A percentile compares a stretch with the other conserved stretches of the same genome.
phyloP scores from a whole-genome alignment of 2,113 vertebrate species.

The Ranitomeya imitator region DNA sequence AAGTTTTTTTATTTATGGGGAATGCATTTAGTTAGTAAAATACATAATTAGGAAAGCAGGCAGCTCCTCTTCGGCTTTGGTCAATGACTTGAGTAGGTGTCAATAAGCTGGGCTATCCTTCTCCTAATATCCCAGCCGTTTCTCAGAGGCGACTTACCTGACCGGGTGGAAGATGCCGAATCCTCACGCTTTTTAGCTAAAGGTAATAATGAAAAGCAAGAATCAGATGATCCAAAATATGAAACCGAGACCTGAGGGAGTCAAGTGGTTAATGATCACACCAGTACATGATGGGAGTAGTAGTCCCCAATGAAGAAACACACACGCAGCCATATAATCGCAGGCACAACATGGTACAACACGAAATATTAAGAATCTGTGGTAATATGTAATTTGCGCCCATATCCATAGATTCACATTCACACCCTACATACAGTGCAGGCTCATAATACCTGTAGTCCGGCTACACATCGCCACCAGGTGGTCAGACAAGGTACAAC shows the following conservation, averaged over 20 bases:
- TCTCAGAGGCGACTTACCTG: constrained; percentile 67
- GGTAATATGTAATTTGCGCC: no score
- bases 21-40: no score
- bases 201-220: constrained; percentile 57
- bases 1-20: no score
- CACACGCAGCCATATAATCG: no score
- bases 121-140: background rate
- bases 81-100: no score
- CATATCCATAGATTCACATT: no score
- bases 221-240: background rate
- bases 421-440: no score
- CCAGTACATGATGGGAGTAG: background rate
- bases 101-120: no score
- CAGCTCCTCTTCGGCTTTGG: no score
- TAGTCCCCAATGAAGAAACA: background rate
- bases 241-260: background rate
- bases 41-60: no score
- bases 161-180: constrained; percentile 64
- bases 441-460: background rate
- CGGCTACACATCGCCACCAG: background rate
- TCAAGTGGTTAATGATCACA: background rate
- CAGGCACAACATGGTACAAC: no score
- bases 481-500: background rate
- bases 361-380: no score
- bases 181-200: constrained; percentile 68